Evolutionary conservation across 2,888 invertebrate genomes (phyloP).

Genomic region (Trichogramma dendrolimi): DNA sequence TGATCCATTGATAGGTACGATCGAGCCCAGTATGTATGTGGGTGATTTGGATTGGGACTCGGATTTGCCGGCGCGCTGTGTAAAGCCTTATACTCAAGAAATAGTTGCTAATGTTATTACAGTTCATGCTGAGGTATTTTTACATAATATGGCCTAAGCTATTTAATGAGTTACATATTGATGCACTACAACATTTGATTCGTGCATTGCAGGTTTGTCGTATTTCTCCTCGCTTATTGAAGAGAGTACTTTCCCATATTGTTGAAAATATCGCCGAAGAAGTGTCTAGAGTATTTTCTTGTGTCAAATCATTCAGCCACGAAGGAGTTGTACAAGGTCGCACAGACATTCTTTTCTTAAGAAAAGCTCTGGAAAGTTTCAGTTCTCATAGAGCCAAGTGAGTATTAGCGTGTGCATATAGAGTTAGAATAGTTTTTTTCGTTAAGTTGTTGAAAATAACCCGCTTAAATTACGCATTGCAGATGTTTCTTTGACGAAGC

Average conservation of each 20-base stretch:
- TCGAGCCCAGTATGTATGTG: constrained; percentile 93
- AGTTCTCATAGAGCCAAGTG: constrained; percentile 66
- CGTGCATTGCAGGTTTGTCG: constrained; percentile 64
- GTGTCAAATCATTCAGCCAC: constrained; percentile 64
- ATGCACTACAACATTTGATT: constrained; percentile 1
- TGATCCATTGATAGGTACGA: constrained; percentile 91
- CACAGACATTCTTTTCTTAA: constrained; percentile 69
- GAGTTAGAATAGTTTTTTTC: constrained; percentile 15
- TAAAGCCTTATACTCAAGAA: constrained; percentile 85
- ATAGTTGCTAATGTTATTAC: constrained; percentile 77
- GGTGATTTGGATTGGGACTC: constrained; percentile 83
- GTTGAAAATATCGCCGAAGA: constrained; percentile 92
- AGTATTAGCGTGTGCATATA: constrained; percentile 30
- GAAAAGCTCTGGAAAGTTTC: constrained; percentile 63
- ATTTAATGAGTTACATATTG: neutral
- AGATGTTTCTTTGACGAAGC: constrained; percentile 80
- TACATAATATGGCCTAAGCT: neutral
- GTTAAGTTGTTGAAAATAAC: constrained; percentile 1
- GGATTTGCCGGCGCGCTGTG: constrained; percentile 69
- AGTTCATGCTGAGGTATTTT: constrained; percentile 68
- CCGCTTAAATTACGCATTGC: neutral
- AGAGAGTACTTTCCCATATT: constrained; percentile 69
- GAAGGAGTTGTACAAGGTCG: constrained; percentile 75
- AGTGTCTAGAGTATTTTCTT: constrained; percentile 79
- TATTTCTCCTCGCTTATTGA: constrained; percentile 73